Conservation (phyloP, 2,113 vertebrate genomes). For the Passer montanus region DNA sequence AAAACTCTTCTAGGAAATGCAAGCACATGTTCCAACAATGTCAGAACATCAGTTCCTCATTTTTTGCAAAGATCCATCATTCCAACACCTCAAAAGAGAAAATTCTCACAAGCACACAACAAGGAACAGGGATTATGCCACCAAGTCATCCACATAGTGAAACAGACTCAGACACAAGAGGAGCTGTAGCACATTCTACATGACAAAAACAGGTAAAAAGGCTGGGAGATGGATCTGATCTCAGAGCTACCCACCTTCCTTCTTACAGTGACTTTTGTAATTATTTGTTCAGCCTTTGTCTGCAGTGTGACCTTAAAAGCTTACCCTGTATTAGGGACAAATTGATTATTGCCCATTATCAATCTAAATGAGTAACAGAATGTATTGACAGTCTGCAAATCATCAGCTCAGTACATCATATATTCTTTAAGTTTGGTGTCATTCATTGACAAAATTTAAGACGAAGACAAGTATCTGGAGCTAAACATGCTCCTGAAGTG, state of each 20-base stretch:
- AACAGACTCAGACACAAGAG: neutral
- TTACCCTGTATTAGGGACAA: neutral
- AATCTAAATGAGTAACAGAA: neutral
- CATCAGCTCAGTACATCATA: neutral
- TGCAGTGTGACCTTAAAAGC: neutral
- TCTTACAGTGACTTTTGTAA: neutral
- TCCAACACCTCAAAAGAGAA: neutral
- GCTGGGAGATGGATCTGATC: neutral
- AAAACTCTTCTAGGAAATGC: neutral
- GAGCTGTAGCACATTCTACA: neutral
- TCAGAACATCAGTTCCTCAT: neutral
- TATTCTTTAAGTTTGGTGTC: neutral
- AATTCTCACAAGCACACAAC: neutral
- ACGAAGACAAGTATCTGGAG: neutral
- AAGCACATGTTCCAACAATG: neutral
- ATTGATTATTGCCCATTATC: neutral
- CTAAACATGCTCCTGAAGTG: neutral
- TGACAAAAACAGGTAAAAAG: neutral
- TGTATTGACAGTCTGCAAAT: neutral
- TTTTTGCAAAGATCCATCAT: neutral
- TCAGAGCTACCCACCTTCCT: neutral
- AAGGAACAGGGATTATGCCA: neutral
- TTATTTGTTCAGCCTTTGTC: neutral
- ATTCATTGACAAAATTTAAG: neutral
- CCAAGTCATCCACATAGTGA: neutral